phyloP scores from a whole-genome alignment of 1,140 invertebrate species.

The Drosophila tropicalis region DNA sequence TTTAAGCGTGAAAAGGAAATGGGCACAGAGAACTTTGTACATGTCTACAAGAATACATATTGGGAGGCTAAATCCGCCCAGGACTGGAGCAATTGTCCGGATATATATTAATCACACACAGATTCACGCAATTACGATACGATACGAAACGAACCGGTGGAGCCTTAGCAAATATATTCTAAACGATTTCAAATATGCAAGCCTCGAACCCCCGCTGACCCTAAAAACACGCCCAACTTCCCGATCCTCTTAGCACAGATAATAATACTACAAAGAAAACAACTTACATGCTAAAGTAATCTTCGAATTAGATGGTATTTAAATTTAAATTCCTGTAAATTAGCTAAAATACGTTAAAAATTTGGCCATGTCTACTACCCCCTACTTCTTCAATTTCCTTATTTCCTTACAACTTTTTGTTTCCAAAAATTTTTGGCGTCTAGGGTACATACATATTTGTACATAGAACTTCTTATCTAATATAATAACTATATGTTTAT shows the following conservation, averaged over 20 bases:
- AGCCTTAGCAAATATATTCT: constrained; percentile 61
- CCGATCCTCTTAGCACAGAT: not conserved
- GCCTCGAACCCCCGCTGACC: constrained; percentile 38
- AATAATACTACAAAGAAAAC: constrained; percentile 17
- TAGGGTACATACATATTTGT: constrained; percentile 18
- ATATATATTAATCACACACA: constrained; percentile 90
- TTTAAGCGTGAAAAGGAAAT: constrained; percentile 93
- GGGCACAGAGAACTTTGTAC: constrained; percentile 91
- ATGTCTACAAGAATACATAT: constrained; percentile 94
- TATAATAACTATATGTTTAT: constrained; percentile 18
- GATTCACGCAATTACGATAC: constrained; percentile 1
- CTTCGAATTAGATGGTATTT: constrained; percentile 43
- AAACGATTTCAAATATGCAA: constrained; percentile 55
- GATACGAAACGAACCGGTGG: constrained; percentile 23
- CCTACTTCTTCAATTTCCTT: not conserved
- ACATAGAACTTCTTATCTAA: constrained; percentile 36
- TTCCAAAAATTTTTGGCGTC: constrained; percentile 7
- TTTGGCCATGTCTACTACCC: constrained; percentile 31
- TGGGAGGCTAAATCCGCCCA: constrained; percentile 95
- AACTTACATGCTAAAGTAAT: constrained; percentile 45
- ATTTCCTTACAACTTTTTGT: constrained; percentile 15
- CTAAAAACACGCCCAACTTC: constrained; percentile 11
- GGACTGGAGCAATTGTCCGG: constrained; percentile 96
- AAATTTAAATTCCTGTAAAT: constrained; percentile 31
- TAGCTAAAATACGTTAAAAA: constrained; percentile 31